Conservation (phyloP, 1,140 invertebrate species). For the Lordiphosa mommai region DNA sequence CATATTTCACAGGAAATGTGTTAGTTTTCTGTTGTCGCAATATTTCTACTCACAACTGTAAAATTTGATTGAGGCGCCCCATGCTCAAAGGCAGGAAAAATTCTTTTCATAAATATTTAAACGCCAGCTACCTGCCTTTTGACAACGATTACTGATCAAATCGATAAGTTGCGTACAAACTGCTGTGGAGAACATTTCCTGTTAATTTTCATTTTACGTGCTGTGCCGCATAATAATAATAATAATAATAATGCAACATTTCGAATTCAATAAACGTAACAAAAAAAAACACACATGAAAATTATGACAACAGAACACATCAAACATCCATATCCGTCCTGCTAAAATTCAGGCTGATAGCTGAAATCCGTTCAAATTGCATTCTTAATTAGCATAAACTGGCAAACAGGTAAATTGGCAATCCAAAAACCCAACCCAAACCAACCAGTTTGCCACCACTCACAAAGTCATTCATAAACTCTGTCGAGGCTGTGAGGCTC, state of each 20-base stretch:
- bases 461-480: conserved; percentile 64
- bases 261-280: conserved; percentile 41
- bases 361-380: conserved; percentile 43
- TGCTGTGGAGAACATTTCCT: neutral
- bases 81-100: neutral
- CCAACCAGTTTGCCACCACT: conserved; percentile 52
- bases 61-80: no score
- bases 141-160: neutral
- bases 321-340: conserved; percentile 14
- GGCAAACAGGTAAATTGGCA: conserved; percentile 46
- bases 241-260: conserved; percentile 13
- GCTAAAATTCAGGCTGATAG: conserved; percentile 19
- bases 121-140: conserved; percentile 9
- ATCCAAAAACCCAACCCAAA: conserved; percentile 5
- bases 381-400: conserved; percentile 65
- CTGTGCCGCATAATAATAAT: neutral
- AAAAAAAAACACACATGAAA: conserved; percentile 15
- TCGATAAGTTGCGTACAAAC: neutral
- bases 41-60: no score
- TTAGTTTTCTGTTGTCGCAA: no score
- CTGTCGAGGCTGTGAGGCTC: conserved; percentile 20
- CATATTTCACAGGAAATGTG: no score
- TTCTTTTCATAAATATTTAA: conserved; percentile 5
- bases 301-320: conserved; percentile 27
- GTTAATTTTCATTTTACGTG: neutral